These are phyloP conservation scores for Philypnodon macrostomus DNA, from an alignment of 2,797 vertebrate genomes.

Conservation along the genomic window DNA sequence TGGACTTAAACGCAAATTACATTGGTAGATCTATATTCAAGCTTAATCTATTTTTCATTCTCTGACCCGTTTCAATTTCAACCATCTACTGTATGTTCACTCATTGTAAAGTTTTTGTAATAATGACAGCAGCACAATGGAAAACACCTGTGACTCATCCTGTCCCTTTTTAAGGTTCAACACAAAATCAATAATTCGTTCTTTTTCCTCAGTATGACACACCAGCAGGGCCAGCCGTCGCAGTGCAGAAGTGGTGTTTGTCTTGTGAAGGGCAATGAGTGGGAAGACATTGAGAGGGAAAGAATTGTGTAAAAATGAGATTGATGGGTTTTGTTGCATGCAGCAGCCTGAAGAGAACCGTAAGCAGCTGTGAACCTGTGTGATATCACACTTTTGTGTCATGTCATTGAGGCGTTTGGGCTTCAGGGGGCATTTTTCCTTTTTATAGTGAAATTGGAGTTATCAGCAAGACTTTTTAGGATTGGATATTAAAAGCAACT, in stretches of 20 bases:
- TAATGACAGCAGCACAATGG: constrained; percentile 13
- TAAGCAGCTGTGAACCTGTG: not conserved
- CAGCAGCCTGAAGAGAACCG: constrained; percentile 40
- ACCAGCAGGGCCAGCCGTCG: constrained; percentile 36
- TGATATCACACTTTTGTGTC: constrained; percentile 2
- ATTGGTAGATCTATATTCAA: not conserved
- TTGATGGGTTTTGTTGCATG: constrained; percentile 8
- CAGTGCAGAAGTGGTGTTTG: constrained; percentile 58
- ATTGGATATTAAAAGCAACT: too few relatives aligned
- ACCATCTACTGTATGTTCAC: too few relatives aligned
- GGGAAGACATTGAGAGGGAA: not conserved
- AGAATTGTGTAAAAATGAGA: not conserved
- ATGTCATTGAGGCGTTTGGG: constrained; percentile 17
- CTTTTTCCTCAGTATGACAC: constrained; percentile 17
- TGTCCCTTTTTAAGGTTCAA: constrained; percentile 8
- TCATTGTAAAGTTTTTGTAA: not conserved
- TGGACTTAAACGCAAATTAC: too few relatives aligned
- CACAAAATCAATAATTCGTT: not conserved
- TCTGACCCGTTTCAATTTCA: too few relatives aligned
- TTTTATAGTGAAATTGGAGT: not conserved
- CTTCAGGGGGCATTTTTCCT: not conserved
- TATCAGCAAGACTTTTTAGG: not conserved
- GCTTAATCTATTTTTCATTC: not conserved
- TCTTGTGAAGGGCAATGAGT: not conserved
- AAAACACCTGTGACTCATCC: not conserved